These are phyloP conservation scores for Hemibagrus guttatus DNA, from an alignment of 2,797 vertebrate genomes.

Conservation along the genomic window DNA sequence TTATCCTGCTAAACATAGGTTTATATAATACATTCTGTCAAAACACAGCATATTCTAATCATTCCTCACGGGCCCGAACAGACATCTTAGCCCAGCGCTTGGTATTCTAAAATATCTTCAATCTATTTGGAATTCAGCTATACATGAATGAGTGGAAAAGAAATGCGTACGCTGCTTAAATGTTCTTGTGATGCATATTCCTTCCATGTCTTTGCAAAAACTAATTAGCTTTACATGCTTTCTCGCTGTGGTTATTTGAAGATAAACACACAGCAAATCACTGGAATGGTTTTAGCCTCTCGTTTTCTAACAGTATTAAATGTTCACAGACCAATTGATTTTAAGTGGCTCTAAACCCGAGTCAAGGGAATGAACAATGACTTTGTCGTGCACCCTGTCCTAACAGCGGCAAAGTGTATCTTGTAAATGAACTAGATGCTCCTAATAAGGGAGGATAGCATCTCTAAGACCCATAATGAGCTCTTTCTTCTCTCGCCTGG, in stretches of 20 bases:
- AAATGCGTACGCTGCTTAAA: conserved; percentile 9
- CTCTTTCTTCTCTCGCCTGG: conserved; percentile 63
- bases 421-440: conserved; percentile 66
- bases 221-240: conserved; percentile 70
- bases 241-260: conserved; percentile 62
- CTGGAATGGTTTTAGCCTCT: conserved; percentile 61
- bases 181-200: conserved; percentile 43
- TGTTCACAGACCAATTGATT: conserved; percentile 63
- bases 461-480: conserved; percentile 63
- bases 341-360: conserved; percentile 63
- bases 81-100: conserved; percentile 3
- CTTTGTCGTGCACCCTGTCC: conserved; percentile 62
- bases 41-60: neutral
- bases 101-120: neutral
- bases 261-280: conserved; percentile 66
- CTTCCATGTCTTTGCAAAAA: conserved; percentile 58
- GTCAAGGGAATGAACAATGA: conserved; percentile 64
- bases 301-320: conserved; percentile 67
- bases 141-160: neutral
- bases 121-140: neutral
- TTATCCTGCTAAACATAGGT: neutral
- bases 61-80: neutral
- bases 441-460: conserved; percentile 60
- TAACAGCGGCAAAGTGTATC: conserved; percentile 65
- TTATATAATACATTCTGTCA: neutral